These are phyloP conservation scores for Heloderma charlesbogerti DNA, from an alignment of 2,113 vertebrate genomes.

Conservation along the genomic window DNA sequence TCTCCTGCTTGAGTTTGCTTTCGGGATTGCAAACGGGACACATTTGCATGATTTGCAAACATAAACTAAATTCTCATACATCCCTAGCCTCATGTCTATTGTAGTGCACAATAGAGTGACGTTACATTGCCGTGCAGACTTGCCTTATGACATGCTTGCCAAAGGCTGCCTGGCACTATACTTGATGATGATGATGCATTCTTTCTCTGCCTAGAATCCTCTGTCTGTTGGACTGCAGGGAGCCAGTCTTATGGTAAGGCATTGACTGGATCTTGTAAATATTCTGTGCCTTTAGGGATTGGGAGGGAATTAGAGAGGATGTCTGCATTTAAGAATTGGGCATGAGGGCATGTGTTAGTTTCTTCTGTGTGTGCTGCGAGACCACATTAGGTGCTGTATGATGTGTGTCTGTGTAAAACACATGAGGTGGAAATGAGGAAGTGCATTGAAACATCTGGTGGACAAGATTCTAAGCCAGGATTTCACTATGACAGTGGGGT, in stretches of 20 bases:
- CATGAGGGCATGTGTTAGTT: not conserved
- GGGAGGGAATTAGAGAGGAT: not conserved
- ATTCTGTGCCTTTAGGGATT: rapidly evolving
- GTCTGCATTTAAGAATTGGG: not conserved
- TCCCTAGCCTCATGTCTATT: not conserved
- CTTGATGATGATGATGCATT: not conserved
- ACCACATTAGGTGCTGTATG: not conserved
- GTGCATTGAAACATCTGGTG: not conserved
- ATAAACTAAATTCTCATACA: not conserved
- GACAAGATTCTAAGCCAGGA: not conserved
- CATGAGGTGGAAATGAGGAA: not conserved
- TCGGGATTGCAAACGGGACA: no score
- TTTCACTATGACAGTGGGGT: not conserved
- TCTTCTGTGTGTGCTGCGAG: not conserved
- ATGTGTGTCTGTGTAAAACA: not conserved
- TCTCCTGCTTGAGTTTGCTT: no score
- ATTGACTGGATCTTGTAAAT: not conserved
- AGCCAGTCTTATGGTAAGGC: conserved; percentile 85
- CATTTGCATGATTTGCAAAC: no score
- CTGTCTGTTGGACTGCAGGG: conserved; percentile 88
- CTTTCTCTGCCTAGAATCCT: conserved; percentile 82
- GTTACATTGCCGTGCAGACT: not conserved
- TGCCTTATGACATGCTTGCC: not conserved
- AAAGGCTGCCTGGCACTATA: not conserved
- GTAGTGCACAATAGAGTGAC: no score